Percentiles rank a stretch among this genome's conserved stretches.
These are phyloP conservation scores for Hippocampus zosterae DNA, from an alignment of 2,113 vertebrate species.

Conservation along the genomic window DNA sequence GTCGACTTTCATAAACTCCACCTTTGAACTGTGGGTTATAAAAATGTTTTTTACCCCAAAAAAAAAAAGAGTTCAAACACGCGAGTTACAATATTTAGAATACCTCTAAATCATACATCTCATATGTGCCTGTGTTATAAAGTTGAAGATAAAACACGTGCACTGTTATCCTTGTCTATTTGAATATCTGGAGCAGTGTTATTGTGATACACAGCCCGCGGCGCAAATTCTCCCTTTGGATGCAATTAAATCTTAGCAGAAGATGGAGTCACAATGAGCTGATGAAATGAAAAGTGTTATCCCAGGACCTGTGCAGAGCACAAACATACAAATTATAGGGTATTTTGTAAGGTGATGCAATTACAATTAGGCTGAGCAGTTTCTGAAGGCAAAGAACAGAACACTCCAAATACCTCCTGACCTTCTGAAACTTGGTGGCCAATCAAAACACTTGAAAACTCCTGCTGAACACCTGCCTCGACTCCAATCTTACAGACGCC, in stretches of 20 bases:
- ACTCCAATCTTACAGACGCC: not conserved
- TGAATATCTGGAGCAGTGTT: not conserved
- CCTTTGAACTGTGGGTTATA: not conserved
- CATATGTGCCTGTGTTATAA: not conserved
- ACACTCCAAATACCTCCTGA: not conserved
- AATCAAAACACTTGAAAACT: not conserved
- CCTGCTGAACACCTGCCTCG: not conserved
- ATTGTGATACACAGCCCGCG: not conserved
- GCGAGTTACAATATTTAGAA: not conserved
- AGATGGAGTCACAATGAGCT: not conserved
- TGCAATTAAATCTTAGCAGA: not conserved
- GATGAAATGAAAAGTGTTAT: conserved; percentile 3
- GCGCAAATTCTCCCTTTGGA: conserved; percentile 1
- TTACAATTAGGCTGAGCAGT: not conserved
- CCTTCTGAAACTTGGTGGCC: not conserved
- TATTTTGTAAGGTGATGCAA: conserved; percentile 2
- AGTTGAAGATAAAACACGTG: not conserved
- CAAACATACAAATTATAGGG: not conserved
- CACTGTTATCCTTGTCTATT: not conserved
- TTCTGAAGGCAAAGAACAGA: not conserved
- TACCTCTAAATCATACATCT: not conserved
- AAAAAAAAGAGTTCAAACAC: not conserved
- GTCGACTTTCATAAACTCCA: not conserved
- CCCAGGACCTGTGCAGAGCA: not conserved
- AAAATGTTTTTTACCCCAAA: not conserved